Base-by-base conservation (phyloP, 2,888 invertebrate genomes). In the Corythucha ciliata region DNA sequence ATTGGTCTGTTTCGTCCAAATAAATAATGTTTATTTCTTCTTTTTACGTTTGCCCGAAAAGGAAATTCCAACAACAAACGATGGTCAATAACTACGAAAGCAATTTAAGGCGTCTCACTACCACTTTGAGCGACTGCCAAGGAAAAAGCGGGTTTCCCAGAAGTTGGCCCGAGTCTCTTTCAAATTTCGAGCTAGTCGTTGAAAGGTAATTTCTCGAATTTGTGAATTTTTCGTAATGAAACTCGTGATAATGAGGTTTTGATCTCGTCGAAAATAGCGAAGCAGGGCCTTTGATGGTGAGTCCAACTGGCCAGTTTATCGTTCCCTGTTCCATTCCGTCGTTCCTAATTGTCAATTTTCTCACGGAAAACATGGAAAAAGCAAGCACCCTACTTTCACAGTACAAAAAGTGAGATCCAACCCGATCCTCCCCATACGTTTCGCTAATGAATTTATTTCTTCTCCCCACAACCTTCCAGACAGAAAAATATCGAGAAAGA, bases 291-390 rank as follows among this genome's bases (percentile, higher is more conserved):
- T 66, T 94, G 50, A 92, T 91, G 85, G 76, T 94, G 24, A 90
- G 90, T 10, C 91, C 91, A 0, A 89, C 89, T 3, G 94, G 93
- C 3, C 91, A 93, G 70, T 84, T 93, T 63, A 87, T 92, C 56
- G 84, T 89, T 1, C 93, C 94, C 12, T 83, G 90, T 1, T 88
- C 91, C 0, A 87, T 92, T 64, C 93, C 93, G 0, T 87, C 90
- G 0, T 79, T 81, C 60, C 78, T 92, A 58, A 72, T 93, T 47
- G 78, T 93, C 14, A 82, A 80, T 62, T 94, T 88, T 66, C 83
- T 94, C 41, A 76, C 80, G 1, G 79, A 79, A 14, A 78, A 91
- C 67, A 74, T 90, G 58, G 74, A 79, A 26, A 77, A 83, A 64
- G 92, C 93, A 1, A 76, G 75, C 10, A 70, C 77, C 57, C 78